Evolutionary conservation across 2,797 vertebrate species (phyloP).

Genomic region (Buceros bicornis): DNA sequence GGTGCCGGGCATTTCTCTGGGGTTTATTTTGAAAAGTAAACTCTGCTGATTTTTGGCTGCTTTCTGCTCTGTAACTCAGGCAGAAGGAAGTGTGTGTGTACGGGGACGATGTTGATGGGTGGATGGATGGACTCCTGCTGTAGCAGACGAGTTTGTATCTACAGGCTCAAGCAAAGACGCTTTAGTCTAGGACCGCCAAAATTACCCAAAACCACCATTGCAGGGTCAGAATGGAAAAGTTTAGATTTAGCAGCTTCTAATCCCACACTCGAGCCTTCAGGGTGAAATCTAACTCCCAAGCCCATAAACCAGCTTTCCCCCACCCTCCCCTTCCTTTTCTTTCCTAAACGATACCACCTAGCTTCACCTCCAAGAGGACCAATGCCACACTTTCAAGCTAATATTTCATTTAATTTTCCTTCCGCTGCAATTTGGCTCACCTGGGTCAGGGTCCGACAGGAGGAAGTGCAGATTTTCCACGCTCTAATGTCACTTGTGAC

Average conservation of each 20-base stretch:
- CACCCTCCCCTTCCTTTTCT: neutral
- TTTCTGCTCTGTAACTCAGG: too few species aligned
- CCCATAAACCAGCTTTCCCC: neutral
- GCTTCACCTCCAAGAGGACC: neutral
- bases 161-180: neutral
- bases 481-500: neutral
- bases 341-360: neutral
- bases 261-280: neutral
- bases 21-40: too few species aligned
- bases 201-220: neutral
- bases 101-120: too few species aligned
- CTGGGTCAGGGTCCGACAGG: neutral
- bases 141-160: too few species aligned
- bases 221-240: neutral
- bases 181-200: neutral
- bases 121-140: too few species aligned
- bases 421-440: constrained; percentile 2
- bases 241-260: neutral
- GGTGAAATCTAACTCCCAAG: neutral
- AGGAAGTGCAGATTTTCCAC: neutral
- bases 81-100: too few species aligned
- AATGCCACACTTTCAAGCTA: neutral
- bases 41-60: too few species aligned
- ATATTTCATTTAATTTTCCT: neutral
- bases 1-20: too few species aligned